These are phyloP conservation scores for Vombatus ursinus DNA, from an alignment of 2,113 vertebrate genomes.

Conservation along the genomic window DNA sequence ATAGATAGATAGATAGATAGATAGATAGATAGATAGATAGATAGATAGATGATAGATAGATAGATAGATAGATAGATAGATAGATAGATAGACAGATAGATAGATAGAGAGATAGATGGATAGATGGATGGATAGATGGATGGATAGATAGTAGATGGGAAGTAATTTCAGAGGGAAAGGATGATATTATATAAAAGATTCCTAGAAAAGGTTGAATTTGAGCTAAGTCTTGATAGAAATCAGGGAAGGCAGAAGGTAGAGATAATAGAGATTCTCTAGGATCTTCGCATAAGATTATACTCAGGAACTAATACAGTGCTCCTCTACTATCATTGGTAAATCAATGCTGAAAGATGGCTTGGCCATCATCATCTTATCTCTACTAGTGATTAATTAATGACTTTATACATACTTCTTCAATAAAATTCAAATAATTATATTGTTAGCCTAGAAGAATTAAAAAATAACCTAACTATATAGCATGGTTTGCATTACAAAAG, in stretches of 20 bases:
- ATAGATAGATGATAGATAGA: too few relatives aligned
- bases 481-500: background rate
- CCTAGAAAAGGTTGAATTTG: background rate
- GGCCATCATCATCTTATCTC: background rate
- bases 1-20: too few relatives aligned
- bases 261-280: background rate
- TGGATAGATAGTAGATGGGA: background rate
- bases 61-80: too few relatives aligned
- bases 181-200: background rate
- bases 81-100: too few relatives aligned
- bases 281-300: background rate
- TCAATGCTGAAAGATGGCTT: background rate
- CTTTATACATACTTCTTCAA: background rate
- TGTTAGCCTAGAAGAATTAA: background rate
- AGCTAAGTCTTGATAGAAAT: background rate
- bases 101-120: too few relatives aligned
- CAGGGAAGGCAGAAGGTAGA: background rate
- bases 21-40: too few relatives aligned
- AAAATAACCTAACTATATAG: background rate
- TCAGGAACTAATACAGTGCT: background rate
- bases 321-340: background rate
- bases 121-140: too few relatives aligned
- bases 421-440: background rate
- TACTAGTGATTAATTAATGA: background rate
- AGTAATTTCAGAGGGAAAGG: background rate